Base-by-base conservation (phyloP, 2,113 vertebrate genomes). In the Centropus unirufus region DNA sequence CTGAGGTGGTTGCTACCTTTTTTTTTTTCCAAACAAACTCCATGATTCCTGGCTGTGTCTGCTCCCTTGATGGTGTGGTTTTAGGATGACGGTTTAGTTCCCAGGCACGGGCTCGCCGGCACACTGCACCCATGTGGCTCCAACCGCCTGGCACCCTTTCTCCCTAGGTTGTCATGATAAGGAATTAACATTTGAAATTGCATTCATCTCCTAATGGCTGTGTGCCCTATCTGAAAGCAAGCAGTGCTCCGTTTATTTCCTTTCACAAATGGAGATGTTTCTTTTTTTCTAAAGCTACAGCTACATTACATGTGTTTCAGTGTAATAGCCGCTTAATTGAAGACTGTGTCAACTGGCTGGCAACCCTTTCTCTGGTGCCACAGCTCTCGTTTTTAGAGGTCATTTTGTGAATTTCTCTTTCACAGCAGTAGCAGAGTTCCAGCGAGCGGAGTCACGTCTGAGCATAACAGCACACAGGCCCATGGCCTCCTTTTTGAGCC, bases 241-340 rank as follows among this genome's bases (percentile, higher is more conserved):
- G 81, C 63, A 77, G 67, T 49, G 22, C 58, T 88, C 24, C 2
- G 87, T 75, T 89, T 90, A 69, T 90, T 90, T 94, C 42, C 24
- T 91, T 91, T 90, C 81, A 64, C 69, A 95, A 91, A 77, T 55
- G 29, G 73, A 82, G 58, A 32, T 67, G 49, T 51, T 91, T 89
- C 34, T 85, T 87, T 76, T 75, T 86, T 82, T 70, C 72, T 77
- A 23, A 85, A 86, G 76, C 78, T 89, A 12, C 90, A 86, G 79
- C 80, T 94, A 55, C 42, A 15, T 91, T 92, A 86, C 72, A 32
- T 52, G 67, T 80, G 61, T 94, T 83, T 69, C 69, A 51, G 80
- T 94, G 89, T 90, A 91, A 94, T 87, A 95, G 76, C 92, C 80
- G 64, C 76, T 23, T 92, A 93, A 93, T 90, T 94, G 95, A 92